A percentile compares a stretch with the other conserved stretches of the same genome.
phyloP scores from a whole-genome alignment of 2,888 invertebrate species.

The Calameuta idolon region DNA sequence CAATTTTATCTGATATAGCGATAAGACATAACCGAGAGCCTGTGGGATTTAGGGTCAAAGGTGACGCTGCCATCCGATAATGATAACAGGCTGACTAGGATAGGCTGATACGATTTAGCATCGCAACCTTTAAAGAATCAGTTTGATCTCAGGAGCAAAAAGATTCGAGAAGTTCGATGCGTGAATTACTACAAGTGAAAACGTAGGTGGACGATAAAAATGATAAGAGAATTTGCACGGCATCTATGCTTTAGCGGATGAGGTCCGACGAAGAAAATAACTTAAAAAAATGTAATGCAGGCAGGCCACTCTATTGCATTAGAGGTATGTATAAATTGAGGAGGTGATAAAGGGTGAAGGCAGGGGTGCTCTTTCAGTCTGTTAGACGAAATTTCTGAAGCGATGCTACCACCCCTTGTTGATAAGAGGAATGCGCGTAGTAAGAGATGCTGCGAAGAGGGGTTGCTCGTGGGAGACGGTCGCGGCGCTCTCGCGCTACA shows the following conservation, averaged over 20 bases:
- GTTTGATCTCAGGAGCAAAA: not conserved
- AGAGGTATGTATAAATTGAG: not conserved
- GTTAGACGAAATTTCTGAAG: not conserved
- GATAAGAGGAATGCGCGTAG: conserved; percentile 55
- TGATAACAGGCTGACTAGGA: not conserved
- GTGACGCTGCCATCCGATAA: not conserved
- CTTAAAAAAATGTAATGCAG: not conserved
- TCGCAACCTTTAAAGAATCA: not conserved
- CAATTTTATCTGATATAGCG: not conserved
- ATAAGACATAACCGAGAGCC: not conserved
- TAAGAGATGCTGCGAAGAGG: conserved; percentile 50
- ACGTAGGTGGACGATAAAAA: not conserved
- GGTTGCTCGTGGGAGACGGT: conserved; percentile 42
- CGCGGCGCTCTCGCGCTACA: conserved; percentile 49
- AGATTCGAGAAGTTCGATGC: not conserved
- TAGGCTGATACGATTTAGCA: not conserved
- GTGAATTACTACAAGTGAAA: not conserved
- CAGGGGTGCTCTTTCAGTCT: not conserved
- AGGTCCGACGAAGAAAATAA: not conserved
- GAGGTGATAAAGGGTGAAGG: not conserved
- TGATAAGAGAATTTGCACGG: not conserved
- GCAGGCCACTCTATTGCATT: not conserved
- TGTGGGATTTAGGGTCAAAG: not conserved
- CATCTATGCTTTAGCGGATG: not conserved
- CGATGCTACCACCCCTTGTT: not conserved